Evolutionary conservation across 2,113 vertebrate genomes (phyloP), one percentile per base, ranked within the genome.

Genomic region (Macrotis lagotis): DNA sequence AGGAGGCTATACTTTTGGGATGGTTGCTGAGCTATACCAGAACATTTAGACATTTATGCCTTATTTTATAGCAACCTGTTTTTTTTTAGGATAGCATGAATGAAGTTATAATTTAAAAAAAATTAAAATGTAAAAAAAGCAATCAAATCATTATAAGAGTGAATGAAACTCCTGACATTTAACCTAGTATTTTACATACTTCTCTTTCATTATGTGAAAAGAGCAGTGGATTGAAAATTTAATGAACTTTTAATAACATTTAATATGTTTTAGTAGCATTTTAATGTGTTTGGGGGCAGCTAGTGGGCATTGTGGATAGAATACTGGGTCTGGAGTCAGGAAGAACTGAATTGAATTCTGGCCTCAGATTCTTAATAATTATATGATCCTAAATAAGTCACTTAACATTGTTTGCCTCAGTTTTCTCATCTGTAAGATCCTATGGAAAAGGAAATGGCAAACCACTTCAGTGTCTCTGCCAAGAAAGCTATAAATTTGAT

Each of bases 31-130:
- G 48, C 12, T 25, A 92, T 66, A 24, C 26, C 31, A 91, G 51
- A 51, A 52, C 74, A 51, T 10, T 51, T 49, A 48, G 83, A 91
- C 48, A 53, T 22, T 28, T 55, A 22, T 24, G 91, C 16, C 3
- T 93, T 94, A 93, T 74, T 93, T 83, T 91, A 8, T 92, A 74
- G 55, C 95, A 53, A 91, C 92, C 50, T 91, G 19, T 94, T 47
- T 47, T 91, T 83, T 95, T 89, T 91, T 51, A 91, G 48, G 88
- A 50, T 93, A 44, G 26, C n/a, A 55, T 59, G 50, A 91, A 52
- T 10, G 74, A 59, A 94, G 28, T 5, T 59, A 50, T 92, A 91
- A 1, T 24, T 49, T 25, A 93, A 95, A 90, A 91, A 91, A 44
- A 88, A 37, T 91, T 90, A 51, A 6, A 26, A 19, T 53, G 14